Evolutionary conservation across 2,888 invertebrate genomes (phyloP).

Genomic region (Lepidochitona cinerea): DNA sequence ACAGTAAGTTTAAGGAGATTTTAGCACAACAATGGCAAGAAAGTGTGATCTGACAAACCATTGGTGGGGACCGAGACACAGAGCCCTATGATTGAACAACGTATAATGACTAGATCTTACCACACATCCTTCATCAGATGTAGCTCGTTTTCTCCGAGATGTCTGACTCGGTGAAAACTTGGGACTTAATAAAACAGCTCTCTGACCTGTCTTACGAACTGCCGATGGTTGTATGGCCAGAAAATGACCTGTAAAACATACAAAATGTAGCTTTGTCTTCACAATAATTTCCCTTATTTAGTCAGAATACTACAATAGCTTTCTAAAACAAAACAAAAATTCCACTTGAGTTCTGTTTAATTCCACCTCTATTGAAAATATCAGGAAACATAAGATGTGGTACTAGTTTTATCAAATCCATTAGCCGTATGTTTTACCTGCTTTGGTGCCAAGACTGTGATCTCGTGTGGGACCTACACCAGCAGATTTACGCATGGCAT

Average conservation of each 20-base stretch:
- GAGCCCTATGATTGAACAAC: too few relatives aligned
- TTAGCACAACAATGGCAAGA: too few relatives aligned
- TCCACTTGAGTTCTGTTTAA: too few relatives aligned
- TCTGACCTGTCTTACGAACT: constrained; percentile 39
- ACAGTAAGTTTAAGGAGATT: too few relatives aligned
- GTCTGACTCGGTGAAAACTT: constrained; percentile 44
- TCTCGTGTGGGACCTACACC: constrained; percentile 58
- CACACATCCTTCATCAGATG: not conserved
- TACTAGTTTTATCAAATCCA: too few relatives aligned
- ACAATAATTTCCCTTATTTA: not conserved
- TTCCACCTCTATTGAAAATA: too few relatives aligned
- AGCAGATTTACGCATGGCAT: constrained; percentile 32
- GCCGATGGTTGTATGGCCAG: constrained; percentile 55
- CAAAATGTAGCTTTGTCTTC: not conserved
- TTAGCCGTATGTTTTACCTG: not conserved
- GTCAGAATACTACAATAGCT: not conserved
- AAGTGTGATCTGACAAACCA: too few relatives aligned
- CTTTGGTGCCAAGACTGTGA: constrained; percentile 46
- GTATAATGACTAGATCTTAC: too few relatives aligned
- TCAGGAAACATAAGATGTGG: too few relatives aligned
- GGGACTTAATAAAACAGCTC: constrained; percentile 49
- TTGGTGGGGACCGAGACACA: too few relatives aligned
- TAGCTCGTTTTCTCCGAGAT: constrained; percentile 32
- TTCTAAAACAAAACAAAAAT: not conserved
- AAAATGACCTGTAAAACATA: constrained; percentile 31